These are phyloP conservation scores for Eurypyga helias DNA, from an alignment of 2,113 vertebrate species.

Conservation along the genomic window DNA sequence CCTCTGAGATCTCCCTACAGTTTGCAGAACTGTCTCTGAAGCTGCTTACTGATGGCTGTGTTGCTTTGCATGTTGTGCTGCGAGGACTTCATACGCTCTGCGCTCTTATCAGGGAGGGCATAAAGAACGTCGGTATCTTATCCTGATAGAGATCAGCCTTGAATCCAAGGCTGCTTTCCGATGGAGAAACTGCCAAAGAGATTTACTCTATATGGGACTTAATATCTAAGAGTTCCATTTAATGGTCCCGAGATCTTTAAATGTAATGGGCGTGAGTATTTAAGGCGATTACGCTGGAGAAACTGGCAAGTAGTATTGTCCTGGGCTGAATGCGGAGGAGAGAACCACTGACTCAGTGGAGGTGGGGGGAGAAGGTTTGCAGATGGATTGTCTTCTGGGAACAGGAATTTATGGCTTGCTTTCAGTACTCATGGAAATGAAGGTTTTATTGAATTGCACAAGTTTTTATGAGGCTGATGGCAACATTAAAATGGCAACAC, in stretches of 20 bases:
- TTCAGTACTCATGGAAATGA: neutral
- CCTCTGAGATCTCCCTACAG: conserved; percentile 21
- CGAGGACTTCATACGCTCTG: neutral
- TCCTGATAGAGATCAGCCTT: conserved; percentile 24
- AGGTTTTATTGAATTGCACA: neutral
- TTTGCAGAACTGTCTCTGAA: neutral
- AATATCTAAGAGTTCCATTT: conserved; percentile 29
- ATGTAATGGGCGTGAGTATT: conserved; percentile 30
- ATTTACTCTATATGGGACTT: conserved; percentile 4
- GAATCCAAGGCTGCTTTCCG: conserved; percentile 36
- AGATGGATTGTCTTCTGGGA: neutral
- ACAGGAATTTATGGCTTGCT: neutral
- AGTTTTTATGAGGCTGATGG: neutral
- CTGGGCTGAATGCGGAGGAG: neutral
- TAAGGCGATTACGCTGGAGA: conserved; percentile 24
- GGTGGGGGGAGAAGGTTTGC: neutral
- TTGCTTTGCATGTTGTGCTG: neutral
- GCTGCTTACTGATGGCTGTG: neutral
- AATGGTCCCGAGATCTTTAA: conserved; percentile 38
- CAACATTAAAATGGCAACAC: neutral
- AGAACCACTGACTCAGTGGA: neutral
- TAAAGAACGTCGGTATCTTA: neutral
- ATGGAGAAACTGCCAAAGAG: neutral
- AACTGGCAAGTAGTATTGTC: neutral
- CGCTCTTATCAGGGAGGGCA: neutral